Conservation (phyloP, 2,797 vertebrate species). For the Pelobates cultripes region DNA sequence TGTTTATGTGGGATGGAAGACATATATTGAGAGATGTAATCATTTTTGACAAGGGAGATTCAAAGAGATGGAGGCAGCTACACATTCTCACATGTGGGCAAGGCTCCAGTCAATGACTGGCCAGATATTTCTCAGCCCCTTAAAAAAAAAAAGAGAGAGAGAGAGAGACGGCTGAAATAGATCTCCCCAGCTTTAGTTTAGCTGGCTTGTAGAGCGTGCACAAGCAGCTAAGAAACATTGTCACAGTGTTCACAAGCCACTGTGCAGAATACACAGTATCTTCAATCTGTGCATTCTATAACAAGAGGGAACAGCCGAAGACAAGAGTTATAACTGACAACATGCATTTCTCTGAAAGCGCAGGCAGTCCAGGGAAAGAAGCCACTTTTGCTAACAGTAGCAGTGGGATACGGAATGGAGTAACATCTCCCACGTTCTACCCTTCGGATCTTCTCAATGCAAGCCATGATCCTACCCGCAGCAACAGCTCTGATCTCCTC, state of each 20-base stretch:
- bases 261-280: no score
- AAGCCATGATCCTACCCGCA: conserved; percentile 58
- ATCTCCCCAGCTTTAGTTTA: conserved; percentile 12
- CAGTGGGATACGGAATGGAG: conserved; percentile 6
- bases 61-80: not conserved
- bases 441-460: conserved; percentile 41
- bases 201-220: not conserved
- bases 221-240: not conserved
- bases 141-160: conserved; percentile 13
- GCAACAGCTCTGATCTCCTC: conserved; percentile 72
- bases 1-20: not conserved
- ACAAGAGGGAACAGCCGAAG: not conserved
- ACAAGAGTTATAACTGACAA: not conserved
- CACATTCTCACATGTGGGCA: conserved; percentile 23
- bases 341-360: conserved; percentile 17
- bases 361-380: not conserved
- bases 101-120: conserved; percentile 27
- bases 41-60: not conserved
- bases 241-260: no score
- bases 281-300: not conserved
- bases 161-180: not conserved
- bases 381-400: conserved; percentile 51
- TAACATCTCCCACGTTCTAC: conserved; percentile 29
- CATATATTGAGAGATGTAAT: not conserved
- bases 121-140: conserved; percentile 41